These are phyloP conservation scores for Andricus curvator DNA, from an alignment of 2,888 invertebrate genomes.

Conservation along the genomic window DNA sequence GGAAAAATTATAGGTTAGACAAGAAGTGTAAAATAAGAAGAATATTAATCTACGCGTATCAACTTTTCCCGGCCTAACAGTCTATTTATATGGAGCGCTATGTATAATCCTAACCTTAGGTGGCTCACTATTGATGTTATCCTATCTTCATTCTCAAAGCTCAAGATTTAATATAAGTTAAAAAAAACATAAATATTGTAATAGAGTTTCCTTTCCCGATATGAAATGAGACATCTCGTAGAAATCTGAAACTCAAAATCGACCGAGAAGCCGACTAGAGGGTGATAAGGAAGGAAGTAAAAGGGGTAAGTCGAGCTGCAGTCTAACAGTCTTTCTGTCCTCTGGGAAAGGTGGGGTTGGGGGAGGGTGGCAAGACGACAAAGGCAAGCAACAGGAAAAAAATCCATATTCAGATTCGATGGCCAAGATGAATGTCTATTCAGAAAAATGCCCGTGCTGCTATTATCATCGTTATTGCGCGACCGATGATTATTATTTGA, in stretches of 20 bases:
- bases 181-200: background rate
- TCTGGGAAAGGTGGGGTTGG: slow-evolving; percentile 17
- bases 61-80: too few species aligned
- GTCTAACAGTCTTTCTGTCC: slow-evolving; percentile 21
- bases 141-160: too few species aligned
- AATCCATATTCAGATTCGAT: slow-evolving; percentile 74
- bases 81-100: too few species aligned
- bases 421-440: slow-evolving; percentile 61
- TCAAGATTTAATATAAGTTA: background rate
- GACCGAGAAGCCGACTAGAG: slow-evolving; percentile 28
- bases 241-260: slow-evolving; percentile 27
- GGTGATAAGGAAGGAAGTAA: slow-evolving; percentile 28
- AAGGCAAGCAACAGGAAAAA: slow-evolving; percentile 68
- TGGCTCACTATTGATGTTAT: too few species aligned
- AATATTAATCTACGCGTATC: too few species aligned
- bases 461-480: slow-evolving; percentile 66
- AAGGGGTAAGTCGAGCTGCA: slow-evolving; percentile 36
- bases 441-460: slow-evolving; percentile 54
- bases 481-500: slow-evolving; percentile 58
- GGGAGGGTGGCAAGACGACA: slow-evolving; percentile 67
- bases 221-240: slow-evolving; percentile 3
- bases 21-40: too few species aligned
- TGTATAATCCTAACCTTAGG: too few species aligned
- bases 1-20: too few species aligned
- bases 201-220: background rate